Percentiles rank a stretch among this genome's conserved stretches.
phyloP scores from a whole-genome alignment of 2,113 vertebrate species.

The Notiomystis cincta region DNA sequence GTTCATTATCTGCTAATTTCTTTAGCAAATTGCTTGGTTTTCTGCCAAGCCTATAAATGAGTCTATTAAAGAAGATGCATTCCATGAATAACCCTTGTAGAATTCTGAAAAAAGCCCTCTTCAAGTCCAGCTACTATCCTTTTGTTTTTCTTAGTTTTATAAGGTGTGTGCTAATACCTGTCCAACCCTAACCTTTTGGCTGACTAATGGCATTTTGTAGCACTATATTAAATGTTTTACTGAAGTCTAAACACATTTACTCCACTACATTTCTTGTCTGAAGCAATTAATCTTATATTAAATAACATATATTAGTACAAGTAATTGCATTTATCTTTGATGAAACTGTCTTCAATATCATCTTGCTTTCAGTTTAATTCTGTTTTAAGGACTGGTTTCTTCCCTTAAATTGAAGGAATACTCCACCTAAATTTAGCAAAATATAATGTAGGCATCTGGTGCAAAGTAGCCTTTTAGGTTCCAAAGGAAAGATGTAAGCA shows the following conservation, averaged over 20 bases:
- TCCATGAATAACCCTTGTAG: background rate
- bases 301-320: background rate
- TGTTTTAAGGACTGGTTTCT: background rate
- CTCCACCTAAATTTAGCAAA: background rate
- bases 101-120: background rate
- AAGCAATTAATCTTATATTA: background rate
- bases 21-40: background rate
- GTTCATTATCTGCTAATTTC: background rate
- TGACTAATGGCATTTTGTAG: background rate
- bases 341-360: background rate
- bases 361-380: background rate
- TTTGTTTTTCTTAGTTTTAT: background rate
- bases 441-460: background rate
- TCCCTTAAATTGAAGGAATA: background rate
- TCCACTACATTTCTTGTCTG: background rate
- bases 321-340: background rate
- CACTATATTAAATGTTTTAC: slow-evolving; percentile 3
- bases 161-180: background rate
- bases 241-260: background rate
- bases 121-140: background rate
- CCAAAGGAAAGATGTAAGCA: background rate
- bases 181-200: background rate
- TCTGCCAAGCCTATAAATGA: background rate
- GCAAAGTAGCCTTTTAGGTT: background rate
- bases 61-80: background rate